phyloP scores from a whole-genome alignment of 2,797 vertebrate species.

The Syngnathus acus region DNA sequence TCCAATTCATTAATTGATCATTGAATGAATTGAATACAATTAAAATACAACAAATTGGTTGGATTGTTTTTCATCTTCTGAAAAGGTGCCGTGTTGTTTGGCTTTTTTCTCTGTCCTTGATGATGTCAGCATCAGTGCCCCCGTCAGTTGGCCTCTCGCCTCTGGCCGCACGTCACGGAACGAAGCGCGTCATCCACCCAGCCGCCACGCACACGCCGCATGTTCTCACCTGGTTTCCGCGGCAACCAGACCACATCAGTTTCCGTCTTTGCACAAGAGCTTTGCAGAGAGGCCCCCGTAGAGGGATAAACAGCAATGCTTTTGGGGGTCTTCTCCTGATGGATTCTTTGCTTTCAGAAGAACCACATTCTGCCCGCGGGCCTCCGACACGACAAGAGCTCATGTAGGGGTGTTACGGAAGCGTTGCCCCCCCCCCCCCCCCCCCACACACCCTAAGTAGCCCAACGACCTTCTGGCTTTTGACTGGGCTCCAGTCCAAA shows the following conservation, averaged over 20 bases:
- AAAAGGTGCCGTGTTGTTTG: background rate
- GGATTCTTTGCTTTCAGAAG: too few species aligned
- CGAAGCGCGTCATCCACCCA: constrained; percentile 60
- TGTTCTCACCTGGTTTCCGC: constrained; percentile 69
- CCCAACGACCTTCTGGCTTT: constrained; percentile 19
- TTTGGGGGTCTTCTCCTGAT: constrained; percentile 20
- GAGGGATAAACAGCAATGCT: background rate
- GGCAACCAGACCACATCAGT: constrained; percentile 66
- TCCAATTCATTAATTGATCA: too few species aligned
- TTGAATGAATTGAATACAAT: too few species aligned
- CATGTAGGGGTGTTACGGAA: constrained; percentile 62
- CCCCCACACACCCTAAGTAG: too few species aligned
- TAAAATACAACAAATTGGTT: too few species aligned
- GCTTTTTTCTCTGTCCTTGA: constrained; percentile 11
- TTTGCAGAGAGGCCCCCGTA: background rate
- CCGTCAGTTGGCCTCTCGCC: constrained; percentile 35
- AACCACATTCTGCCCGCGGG: too few species aligned
- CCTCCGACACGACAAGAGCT: too few species aligned
- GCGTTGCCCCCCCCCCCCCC: constrained; percentile 58
- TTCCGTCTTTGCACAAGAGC: constrained; percentile 51
- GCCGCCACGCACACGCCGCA: constrained; percentile 42
- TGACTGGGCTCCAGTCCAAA: constrained; percentile 70
- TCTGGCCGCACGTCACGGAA: constrained; percentile 65
- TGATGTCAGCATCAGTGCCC: constrained; percentile 18
- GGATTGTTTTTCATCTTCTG: too few species aligned